phyloP scores from a whole-genome alignment of 92 coral and sea anemone species.

The Phenganax marumi region DNA sequence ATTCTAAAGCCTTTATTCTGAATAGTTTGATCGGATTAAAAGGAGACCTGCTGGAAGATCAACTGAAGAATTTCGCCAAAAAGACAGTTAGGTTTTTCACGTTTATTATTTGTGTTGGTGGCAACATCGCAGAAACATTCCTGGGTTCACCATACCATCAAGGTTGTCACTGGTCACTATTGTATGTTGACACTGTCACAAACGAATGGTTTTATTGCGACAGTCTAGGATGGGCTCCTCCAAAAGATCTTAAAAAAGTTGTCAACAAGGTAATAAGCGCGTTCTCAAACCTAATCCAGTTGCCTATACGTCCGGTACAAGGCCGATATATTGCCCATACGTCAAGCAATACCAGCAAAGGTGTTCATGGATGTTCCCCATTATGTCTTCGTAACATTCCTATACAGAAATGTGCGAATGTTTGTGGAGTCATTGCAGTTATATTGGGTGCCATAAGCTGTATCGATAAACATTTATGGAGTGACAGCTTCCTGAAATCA shows the following conservation, averaged over 20 bases:
- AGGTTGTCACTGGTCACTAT: no score
- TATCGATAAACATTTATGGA: slow-evolving; percentile 34
- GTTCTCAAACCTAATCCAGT: slow-evolving; percentile 24
- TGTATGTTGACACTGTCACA: no score
- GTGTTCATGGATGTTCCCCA: slow-evolving; percentile 14
- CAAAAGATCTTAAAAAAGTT: not conserved
- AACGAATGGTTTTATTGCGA: slow-evolving; percentile 50
- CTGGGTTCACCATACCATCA: no score
- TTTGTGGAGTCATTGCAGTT: slow-evolving; percentile 45
- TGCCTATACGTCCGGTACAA: slow-evolving; percentile 39
- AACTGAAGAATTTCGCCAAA: no score
- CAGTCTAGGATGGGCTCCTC: slow-evolving; percentile 34
- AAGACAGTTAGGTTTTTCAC: no score
- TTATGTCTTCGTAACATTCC: slow-evolving; percentile 46
- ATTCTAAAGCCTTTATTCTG: no score
- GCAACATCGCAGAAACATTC: no score
- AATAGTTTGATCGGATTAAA: no score
- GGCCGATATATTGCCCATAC: slow-evolving; percentile 54
- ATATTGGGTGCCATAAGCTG: slow-evolving; percentile 56
- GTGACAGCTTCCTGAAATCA: slow-evolving; percentile 30
- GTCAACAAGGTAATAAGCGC: slow-evolving; percentile 23
- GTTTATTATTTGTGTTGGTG: no score
- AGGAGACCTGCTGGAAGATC: no score
- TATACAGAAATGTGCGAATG: slow-evolving; percentile 49
- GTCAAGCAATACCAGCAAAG: not conserved